phyloP scores from a whole-genome alignment of 2,113 vertebrate species.

The Nothocercus julius region DNA sequence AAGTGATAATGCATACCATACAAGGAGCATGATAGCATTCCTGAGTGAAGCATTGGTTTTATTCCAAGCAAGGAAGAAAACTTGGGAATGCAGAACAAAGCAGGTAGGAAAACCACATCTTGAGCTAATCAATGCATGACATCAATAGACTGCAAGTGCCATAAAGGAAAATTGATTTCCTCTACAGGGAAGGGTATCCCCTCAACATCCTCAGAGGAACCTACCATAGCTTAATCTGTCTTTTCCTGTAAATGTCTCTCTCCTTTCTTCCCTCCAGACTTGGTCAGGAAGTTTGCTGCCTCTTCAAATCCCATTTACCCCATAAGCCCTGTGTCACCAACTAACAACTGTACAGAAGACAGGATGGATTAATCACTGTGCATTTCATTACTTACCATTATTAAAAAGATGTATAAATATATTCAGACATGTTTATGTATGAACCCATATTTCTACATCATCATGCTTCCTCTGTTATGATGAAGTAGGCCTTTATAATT shows the following conservation, averaged over 20 bases:
- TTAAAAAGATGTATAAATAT: not conserved
- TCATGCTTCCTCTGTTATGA: not conserved
- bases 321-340: not conserved
- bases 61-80: not conserved
- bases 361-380: not conserved
- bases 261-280: not conserved
- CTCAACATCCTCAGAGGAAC: not conserved
- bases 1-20: not conserved
- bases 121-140: not conserved
- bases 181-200: not conserved
- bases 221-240: not conserved
- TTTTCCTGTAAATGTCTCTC: not conserved
- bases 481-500: not conserved
- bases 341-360: not conserved
- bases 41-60: not conserved
- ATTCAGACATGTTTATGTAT: not conserved
- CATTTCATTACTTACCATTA: not conserved
- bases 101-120: not conserved
- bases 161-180: not conserved
- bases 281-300: not conserved
- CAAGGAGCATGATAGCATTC: not conserved
- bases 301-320: not conserved
- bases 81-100: not conserved
- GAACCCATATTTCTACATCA: not conserved
- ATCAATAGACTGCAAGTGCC: not conserved